Evolutionary conservation across 2,113 vertebrate genomes (phyloP).

Genomic region (Trogon surrucura): DNA sequence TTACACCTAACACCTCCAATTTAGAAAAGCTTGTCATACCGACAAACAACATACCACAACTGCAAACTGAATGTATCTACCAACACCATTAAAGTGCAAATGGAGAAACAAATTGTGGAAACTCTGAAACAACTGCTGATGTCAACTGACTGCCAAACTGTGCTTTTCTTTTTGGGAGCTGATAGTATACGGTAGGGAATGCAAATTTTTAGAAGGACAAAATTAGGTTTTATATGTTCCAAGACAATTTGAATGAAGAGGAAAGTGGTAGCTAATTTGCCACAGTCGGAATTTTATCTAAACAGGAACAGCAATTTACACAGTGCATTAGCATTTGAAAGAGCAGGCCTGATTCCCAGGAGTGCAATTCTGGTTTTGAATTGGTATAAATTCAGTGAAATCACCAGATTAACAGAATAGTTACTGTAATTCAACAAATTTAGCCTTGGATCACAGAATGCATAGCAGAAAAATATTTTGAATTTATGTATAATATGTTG

Average conservation of each 20-base stretch:
- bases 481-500: neutral
- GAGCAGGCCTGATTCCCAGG: conserved; percentile 27
- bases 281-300: conserved; percentile 57
- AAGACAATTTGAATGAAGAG: conserved; percentile 56
- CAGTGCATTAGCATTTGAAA: conserved; percentile 52
- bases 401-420: conserved; percentile 35
- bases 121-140: conserved; percentile 10
- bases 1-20: conserved; percentile 15
- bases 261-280: conserved; percentile 48
- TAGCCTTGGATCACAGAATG: neutral
- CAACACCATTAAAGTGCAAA: neutral
- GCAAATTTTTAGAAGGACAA: conserved; percentile 31
- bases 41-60: neutral
- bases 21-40: neutral
- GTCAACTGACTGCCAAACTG: conserved; percentile 25
- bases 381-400: conserved; percentile 30
- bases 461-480: neutral
- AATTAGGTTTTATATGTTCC: conserved; percentile 39
- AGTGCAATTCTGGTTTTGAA: conserved; percentile 17
- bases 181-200: neutral
- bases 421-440: conserved; percentile 34
- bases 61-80: conserved; percentile 24
- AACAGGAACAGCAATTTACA: conserved; percentile 60
- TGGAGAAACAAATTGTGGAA: conserved; percentile 23
- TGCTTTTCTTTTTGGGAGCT: conserved; percentile 25